Conservation (phyloP, 2,888 invertebrate genomes). For the Cyclophora albipunctata region DNA sequence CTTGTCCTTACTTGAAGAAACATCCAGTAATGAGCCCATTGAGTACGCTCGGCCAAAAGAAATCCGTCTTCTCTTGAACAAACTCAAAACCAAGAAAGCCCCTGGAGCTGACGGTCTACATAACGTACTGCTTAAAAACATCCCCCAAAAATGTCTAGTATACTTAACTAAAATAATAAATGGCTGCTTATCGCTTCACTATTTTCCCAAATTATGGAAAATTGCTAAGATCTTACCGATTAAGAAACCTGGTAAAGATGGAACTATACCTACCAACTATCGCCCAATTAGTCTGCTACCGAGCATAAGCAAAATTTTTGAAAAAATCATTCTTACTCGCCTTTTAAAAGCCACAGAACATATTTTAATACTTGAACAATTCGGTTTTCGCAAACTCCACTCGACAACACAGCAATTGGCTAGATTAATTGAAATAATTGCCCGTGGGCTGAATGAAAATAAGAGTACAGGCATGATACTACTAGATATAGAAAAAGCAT, state of each 20-base stretch:
- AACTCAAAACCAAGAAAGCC: not conserved
- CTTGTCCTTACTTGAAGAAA: not conserved
- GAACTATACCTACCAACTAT: not conserved
- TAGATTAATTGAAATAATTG: slow-evolving; percentile 1
- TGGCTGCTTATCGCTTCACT: not conserved
- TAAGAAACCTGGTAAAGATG: slow-evolving; percentile 11
- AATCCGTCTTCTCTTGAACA: not conserved
- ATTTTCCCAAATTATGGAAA: slow-evolving; percentile 7
- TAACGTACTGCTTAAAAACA: not conserved
- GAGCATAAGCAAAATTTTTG: not conserved
- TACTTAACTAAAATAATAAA: not conserved
- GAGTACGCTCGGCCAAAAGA: not conserved
- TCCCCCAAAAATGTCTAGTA: not conserved
- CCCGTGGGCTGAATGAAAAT: not conserved
- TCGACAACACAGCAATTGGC: slow-evolving; percentile 10
- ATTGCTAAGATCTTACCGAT: slow-evolving; percentile 8
- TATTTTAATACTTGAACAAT: slow-evolving; percentile 6
- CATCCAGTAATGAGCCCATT: not conserved
- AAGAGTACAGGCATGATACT: not conserved
- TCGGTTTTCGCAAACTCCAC: slow-evolving; percentile 7
- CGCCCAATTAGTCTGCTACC: slow-evolving; percentile 4
- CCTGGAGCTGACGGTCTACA: not conserved
- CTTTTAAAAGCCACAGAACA: not conserved
- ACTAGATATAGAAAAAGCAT: slow-evolving; percentile 1
- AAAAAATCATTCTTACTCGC: not conserved